Evolutionary conservation across 2,797 vertebrate species (phyloP).

Genomic region (Lerista edwardsae): DNA sequence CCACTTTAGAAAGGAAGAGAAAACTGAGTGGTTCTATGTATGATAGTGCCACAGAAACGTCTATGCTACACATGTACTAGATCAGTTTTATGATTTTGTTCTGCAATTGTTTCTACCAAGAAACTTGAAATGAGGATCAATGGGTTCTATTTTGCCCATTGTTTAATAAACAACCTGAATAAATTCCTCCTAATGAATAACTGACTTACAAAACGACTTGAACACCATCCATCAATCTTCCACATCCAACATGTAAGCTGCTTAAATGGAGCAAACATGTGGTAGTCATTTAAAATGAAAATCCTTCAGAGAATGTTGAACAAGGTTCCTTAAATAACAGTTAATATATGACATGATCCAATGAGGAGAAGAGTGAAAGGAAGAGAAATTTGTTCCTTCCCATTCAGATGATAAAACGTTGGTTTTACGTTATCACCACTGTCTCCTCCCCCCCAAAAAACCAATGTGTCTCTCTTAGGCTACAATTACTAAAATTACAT

Average conservation of each 20-base stretch:
- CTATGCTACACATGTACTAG: background rate
- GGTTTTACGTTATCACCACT: constrained; percentile 32
- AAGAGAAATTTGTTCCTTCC: constrained; percentile 69
- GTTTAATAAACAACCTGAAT: constrained; percentile 58
- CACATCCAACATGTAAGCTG: constrained; percentile 56
- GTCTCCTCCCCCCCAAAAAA: background rate
- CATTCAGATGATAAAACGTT: constrained; percentile 38
- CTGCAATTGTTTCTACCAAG: constrained; percentile 34
- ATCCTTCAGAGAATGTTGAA: constrained; percentile 65
- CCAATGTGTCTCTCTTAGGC: too few species aligned
- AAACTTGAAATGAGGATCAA: constrained; percentile 52
- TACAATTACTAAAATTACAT: background rate
- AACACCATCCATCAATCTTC: constrained; percentile 71
- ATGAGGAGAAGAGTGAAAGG: constrained; percentile 59
- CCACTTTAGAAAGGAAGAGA: background rate
- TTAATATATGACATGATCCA: constrained; percentile 75
- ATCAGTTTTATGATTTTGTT: constrained; percentile 28
- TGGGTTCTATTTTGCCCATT: constrained; percentile 56
- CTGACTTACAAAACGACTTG: constrained; percentile 65
- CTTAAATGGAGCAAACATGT: constrained; percentile 70
- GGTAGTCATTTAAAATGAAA: constrained; percentile 74
- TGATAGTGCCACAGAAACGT: background rate
- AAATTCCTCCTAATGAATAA: constrained; percentile 65
- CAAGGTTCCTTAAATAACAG: constrained; percentile 57
- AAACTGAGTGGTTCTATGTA: background rate